Evolutionary conservation across 2,888 invertebrate species (phyloP), one percentile per base, ranked within the genome.

Genomic region (Drosophila nr. fundita): DNA sequence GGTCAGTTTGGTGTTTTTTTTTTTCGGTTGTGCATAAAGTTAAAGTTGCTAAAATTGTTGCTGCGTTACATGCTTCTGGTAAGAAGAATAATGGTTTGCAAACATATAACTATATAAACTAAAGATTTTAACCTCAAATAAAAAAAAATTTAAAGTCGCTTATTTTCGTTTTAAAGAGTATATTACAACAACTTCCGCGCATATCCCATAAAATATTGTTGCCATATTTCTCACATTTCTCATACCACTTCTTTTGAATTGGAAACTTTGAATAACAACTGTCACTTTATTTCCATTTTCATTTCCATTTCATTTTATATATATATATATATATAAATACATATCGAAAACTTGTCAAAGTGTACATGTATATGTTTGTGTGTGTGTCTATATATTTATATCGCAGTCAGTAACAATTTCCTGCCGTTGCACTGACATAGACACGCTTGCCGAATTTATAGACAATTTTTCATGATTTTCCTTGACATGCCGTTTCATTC

Each of bases 381-480:
- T 55, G 34, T 54, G 21, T 55, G 40, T 48, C 1, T 13, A 73
- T 75, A 50, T 76, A 76, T 79, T 76, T 79, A 80, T 79, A 73
- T 82, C 30, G 67, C 68, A 84, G 79, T 71, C 82, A 53, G 74
- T 81, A 81, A 78, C 74, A 72, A 80, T 81, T 81, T 80, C 80
- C 74, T 80, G 81, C 53, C 59, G 54, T 52, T 50, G 69, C 64
- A 63, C 68, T 68, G 78, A 75, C 80, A 50, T 38, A 72, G 76
- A 67, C 76, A 79, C 77, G 73, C 74, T 84, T 86, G 83, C 87
- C 84, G 82, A 89, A 85, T 87, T 89, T 84, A 89, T 79, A 86
- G 82, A 86, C 87, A 82, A 86, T 89, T 89, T 83, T 78, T 84
- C 87, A 89, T 86, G 87, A 89, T 86, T 83, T 88, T 76, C 53